Base-by-base conservation (phyloP, 2,113 vertebrate species). In the Bostrychus sinensis region DNA sequence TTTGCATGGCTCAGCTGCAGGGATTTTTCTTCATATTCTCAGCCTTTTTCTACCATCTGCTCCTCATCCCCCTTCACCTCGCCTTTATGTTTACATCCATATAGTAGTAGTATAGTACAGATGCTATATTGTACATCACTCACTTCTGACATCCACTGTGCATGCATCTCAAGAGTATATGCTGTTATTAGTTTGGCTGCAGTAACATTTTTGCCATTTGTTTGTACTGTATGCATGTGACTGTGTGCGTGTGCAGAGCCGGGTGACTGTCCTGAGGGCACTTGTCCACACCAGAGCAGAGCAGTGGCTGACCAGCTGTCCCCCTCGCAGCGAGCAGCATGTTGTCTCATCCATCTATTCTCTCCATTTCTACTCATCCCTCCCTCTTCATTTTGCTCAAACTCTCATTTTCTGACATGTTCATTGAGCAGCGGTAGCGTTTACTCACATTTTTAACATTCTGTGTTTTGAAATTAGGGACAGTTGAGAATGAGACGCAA, bases 271-370 rank as follows among this genome's bases (percentile, higher is more conserved):
- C 84, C 83, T 82, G 19, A 14, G 84, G 87, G 77, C 75, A 70
- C 77, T 60, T 84, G 74, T 85, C 75, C 83, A 78, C 83, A 87
- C 84, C 82, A 86, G 70, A 75, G 62, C 72, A 46, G 60, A 75
- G 77, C 70, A 72, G 77, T 68, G 75, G 77, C 82, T 84, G 84
- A 84, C 84, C 84, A 87, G 87, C 83, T 89, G 84, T 82, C 84
- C 75, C 67, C 67, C 83, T 83, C 11, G 28, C 81, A 86, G 86
- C 81, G 13, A 88, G 56, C 78, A 75, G 80, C 77, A 81, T 79
- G 82, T 72, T 38, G 48, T 73, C 71, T 81, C 73, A 42, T 81
- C 75, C 60, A 42, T 77, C 73, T 57, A 7, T 51, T 77, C 59
- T 59, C 56, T 69, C 62, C 42, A 43, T 76, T 45, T 61, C 32